Percentiles rank a stretch among this genome's conserved stretches.
Conservation (phyloP, 2,888 invertebrate species). For the Hypercompe scribonia region DNA sequence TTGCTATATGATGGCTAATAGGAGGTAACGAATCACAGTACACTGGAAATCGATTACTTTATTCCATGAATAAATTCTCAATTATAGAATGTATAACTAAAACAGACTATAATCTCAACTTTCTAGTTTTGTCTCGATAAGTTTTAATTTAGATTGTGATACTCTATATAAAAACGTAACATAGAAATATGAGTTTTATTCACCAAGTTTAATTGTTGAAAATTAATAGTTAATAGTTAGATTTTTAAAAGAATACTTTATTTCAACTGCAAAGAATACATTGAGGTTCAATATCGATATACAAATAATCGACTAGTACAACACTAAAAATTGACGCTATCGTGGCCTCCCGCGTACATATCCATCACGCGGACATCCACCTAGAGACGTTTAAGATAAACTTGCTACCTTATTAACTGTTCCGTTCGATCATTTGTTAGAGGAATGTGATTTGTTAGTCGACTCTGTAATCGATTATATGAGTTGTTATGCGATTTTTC, state of each 20-base stretch:
- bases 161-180: neutral
- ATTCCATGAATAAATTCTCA: neutral
- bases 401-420: constrained; percentile 78
- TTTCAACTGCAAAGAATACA: neutral
- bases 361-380: constrained; percentile 70
- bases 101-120: neutral
- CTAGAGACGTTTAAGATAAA: constrained; percentile 73
- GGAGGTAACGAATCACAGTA: neutral
- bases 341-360: constrained; percentile 64
- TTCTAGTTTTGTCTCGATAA: neutral
- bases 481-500: constrained; percentile 45
- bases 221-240: neutral
- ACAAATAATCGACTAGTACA: constrained; percentile 50
- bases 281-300: constrained; percentile 32
- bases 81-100: neutral
- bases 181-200: neutral
- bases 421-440: constrained; percentile 66
- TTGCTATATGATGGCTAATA: too few species aligned
- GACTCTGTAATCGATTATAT: constrained; percentile 51
- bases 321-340: constrained; percentile 75
- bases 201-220: neutral
- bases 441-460: constrained; percentile 52
- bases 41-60: neutral
- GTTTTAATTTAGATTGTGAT: neutral
- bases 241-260: neutral